Evolutionary conservation across 2,888 invertebrate species (phyloP).

Genomic region (Saturnia pavonia): DNA sequence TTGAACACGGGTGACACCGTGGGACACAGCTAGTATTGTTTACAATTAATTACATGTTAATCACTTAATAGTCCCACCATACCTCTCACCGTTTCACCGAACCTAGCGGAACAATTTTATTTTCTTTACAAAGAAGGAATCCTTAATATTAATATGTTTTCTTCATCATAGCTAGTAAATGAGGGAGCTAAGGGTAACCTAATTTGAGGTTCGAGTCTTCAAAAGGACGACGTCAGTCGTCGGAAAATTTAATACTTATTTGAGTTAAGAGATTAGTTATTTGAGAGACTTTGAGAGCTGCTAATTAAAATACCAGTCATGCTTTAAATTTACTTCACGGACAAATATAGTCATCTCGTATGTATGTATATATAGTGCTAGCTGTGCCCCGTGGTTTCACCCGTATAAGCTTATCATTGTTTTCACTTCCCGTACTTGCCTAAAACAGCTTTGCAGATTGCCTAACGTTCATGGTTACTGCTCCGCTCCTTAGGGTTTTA

Average conservation of each 20-base stretch:
- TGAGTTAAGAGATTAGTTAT: conserved; percentile 5
- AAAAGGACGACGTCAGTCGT: background rate
- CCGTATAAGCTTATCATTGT: too few relatives aligned
- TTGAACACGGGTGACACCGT: too few relatives aligned
- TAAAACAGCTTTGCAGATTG: too few relatives aligned
- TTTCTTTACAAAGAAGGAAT: background rate
- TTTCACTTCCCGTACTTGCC: too few relatives aligned
- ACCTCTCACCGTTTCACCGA: background rate
- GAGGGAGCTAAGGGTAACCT: background rate
- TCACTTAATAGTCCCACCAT: background rate
- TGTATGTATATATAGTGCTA: background rate
- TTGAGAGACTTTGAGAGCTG: background rate
- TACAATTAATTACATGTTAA: background rate
- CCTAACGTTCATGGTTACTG: too few relatives aligned
- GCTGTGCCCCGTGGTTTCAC: too few relatives aligned
- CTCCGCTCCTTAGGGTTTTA: too few relatives aligned
- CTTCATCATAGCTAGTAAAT: background rate
- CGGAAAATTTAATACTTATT: conserved; percentile 8
- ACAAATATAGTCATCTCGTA: background rate
- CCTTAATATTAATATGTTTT: background rate
- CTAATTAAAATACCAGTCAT: background rate
- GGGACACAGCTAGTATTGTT: too few relatives aligned
- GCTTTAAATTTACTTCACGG: background rate
- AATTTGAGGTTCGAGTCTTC: background rate
- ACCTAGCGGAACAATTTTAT: background rate